Evolutionary conservation across 1,140 invertebrate genomes (phyloP).

Genomic region (Trachelipus rathkii): DNA sequence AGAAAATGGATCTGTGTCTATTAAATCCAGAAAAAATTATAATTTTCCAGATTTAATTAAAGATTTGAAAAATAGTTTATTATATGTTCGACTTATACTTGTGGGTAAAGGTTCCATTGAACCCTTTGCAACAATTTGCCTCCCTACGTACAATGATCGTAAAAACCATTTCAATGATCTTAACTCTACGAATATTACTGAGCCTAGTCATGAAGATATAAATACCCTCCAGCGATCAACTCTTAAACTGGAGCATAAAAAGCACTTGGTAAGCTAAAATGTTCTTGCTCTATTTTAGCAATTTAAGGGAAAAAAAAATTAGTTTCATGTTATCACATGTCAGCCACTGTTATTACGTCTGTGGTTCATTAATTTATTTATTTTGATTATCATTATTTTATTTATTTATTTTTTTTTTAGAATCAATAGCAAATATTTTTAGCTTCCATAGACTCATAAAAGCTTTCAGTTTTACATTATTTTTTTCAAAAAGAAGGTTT

Average conservation of each 20-base stretch:
- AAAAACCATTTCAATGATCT: neutral
- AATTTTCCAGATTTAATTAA: neutral
- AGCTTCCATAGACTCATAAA: too few relatives aligned
- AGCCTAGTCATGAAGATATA: neutral
- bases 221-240: neutral
- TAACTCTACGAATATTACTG: neutral
- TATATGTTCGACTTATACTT: slow-evolving; percentile 18
- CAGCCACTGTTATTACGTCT: too few relatives aligned
- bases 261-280: slow-evolving; percentile 8
- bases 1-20: neutral
- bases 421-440: too few relatives aligned
- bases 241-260: slow-evolving; percentile 18
- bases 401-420: too few relatives aligned
- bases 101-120: slow-evolving; percentile 22
- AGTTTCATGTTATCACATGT: too few relatives aligned
- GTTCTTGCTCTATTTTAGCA: too few relatives aligned
- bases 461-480: too few relatives aligned
- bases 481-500: too few relatives aligned
- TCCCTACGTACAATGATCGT: neutral
- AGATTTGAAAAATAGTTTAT: neutral
- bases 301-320: too few relatives aligned
- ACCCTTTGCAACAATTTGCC: slow-evolving; percentile 21
- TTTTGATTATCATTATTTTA: too few relatives aligned
- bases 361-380: too few relatives aligned
- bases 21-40: neutral